Base-by-base conservation (phyloP, 2,797 vertebrate species). In the Poecilia wingei region DNA sequence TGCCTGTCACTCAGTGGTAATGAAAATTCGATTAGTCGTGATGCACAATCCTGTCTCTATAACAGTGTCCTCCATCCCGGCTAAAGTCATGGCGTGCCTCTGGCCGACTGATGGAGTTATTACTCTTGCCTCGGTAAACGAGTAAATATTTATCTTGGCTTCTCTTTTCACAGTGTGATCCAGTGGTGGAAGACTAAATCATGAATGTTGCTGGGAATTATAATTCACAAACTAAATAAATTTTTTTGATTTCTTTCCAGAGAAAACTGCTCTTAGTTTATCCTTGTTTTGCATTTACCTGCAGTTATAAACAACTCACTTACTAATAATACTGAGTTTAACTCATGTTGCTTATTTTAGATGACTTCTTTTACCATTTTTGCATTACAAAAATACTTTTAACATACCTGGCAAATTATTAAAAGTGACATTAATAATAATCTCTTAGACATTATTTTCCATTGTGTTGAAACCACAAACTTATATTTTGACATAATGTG, bases 21-120 rank as follows among this genome's bases (percentile, higher is more conserved):
- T 94, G 92, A 91, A 93, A 92, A 84, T 61, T 82, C 0, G 79
- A 91, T 93, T 83, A 78, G 92, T 94, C 41, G 16, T 0, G 36
- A 31, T 47, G 74, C 77, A 55, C 77, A 74, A 25, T 82, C 81
- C 82, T 81, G 83, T 89, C 88, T 85, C 80, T 70, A 46, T 66
- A 71, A 73, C 86, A 82, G 81, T 89, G 87, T 80, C 79, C 77
- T 87, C 92, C 90, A 84, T 73, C 78, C 51, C 39, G 22, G 69
- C 71, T 73, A 1, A 78, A 86, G 79, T 80, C 83, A 88, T 72
- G 61, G 68, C 79, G 31, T 70, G 69, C 76, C 70, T 76, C 16
- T 39, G n/a, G 79, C 72, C 83, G 75, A 10, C 31, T 41, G 66
- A 72, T 80, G 76, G 72, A 74, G 45, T 83, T 82, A 80, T 80